phyloP scores from a whole-genome alignment of 2,888 invertebrate species.

The Parnassius glacialis region DNA sequence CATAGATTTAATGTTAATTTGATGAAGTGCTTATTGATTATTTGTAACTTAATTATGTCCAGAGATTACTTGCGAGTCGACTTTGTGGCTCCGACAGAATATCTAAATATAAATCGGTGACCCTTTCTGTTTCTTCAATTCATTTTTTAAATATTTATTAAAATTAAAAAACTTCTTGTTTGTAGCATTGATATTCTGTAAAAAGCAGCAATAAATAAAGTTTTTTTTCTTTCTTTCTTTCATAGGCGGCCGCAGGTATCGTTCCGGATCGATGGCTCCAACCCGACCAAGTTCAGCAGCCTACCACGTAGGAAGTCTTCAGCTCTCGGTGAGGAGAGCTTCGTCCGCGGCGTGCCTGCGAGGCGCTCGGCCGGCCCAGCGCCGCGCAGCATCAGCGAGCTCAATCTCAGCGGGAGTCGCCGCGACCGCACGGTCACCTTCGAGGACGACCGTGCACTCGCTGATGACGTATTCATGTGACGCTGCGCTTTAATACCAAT shows the following conservation, averaged over 20 bases:
- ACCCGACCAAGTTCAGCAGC: slow-evolving; percentile 78
- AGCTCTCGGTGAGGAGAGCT: slow-evolving; percentile 65
- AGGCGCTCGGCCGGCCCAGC: slow-evolving; percentile 81
- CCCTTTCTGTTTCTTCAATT: too few relatives aligned
- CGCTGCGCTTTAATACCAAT: slow-evolving; percentile 37
- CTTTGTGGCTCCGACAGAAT: too few relatives aligned
- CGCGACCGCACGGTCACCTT: slow-evolving; percentile 40
- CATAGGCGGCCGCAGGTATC: slow-evolving; percentile 55
- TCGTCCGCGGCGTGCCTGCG: slow-evolving; percentile 84
- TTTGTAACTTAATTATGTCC: too few relatives aligned
- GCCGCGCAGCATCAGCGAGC: slow-evolving; percentile 91
- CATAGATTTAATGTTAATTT: too few relatives aligned
- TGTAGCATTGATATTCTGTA: too few relatives aligned
- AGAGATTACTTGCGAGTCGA: too few relatives aligned
- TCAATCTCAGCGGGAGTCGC: slow-evolving; percentile 84
- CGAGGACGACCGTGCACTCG: slow-evolving; percentile 50
- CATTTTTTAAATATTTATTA: too few relatives aligned
- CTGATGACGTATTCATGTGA: slow-evolving; percentile 92
- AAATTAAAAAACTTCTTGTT: too few relatives aligned
- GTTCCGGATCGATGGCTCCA: slow-evolving; percentile 62
- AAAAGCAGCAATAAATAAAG: too few relatives aligned
- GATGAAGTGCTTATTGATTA: too few relatives aligned
- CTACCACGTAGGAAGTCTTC: slow-evolving; percentile 75
- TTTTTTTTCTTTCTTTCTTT: too few relatives aligned
- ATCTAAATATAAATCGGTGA: too few relatives aligned